Base-by-base conservation (phyloP, 2,888 invertebrate genomes). In the Xestia xanthographa region DNA sequence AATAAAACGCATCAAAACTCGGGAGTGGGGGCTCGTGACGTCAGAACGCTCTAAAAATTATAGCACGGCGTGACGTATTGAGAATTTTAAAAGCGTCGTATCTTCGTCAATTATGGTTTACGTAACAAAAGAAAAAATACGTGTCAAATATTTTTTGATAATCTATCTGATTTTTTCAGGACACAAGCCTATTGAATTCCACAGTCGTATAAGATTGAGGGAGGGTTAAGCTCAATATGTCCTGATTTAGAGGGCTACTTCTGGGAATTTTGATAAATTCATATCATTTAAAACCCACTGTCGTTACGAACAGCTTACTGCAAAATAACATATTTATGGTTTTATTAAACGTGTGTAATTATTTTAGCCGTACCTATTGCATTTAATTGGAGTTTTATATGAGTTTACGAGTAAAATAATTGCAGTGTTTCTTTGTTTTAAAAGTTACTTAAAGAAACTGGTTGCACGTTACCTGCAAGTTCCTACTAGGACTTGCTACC, bases 361-460 rank as follows among this genome's bases (percentile, higher is more conserved):
- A 17, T 20, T 60, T 4, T 26, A 26, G 17, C 41, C 6, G n/a
- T 20, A 65, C 3, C 11, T 60, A 2, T 41, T n/a, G 14, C 74
- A n/a, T 29, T 20, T 34, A 48, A 75, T 75, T 75, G 29, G 1
- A 50, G 29, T 41, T 75, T 63, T 29, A 22, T 45, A n/a, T 48
- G 43, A 17, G 22, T 75, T 8, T 26, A 22, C 4, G 26, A 63
- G 14, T 41, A 41, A 50, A 22, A 20, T 75, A 38, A 66, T 56
- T 45, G 14, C 6, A 29, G 6, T 45, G 3, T 22, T 77, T 56
- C n/a, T 5, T 45, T 66, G 77, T 75, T 66, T 53, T 45, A 45
- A 53, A 77, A 17, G 29, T 63, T 3, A 63, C 29, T 1, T 50
- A 22, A 43, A 34, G 48, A 75, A 75, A 75, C 63, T 22, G 41